Evolutionary conservation across 2,888 invertebrate species (phyloP).

Genomic region (Ectemnius lituratus): DNA sequence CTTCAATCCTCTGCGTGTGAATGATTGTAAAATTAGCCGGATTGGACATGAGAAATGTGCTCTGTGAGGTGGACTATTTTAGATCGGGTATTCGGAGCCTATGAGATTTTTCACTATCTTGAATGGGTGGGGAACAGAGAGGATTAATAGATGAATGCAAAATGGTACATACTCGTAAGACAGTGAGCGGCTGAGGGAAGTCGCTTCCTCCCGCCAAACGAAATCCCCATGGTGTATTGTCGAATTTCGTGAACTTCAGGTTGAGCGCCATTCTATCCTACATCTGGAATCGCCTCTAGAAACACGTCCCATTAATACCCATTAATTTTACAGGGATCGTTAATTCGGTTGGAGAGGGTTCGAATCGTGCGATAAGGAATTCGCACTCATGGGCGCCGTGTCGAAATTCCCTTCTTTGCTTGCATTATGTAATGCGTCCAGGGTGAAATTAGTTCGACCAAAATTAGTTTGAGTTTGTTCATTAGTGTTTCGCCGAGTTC

Average conservation of each 20-base stretch:
- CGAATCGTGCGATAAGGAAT: background rate
- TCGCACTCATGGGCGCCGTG: background rate
- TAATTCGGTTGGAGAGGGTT: background rate
- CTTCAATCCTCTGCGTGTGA: too few relatives aligned
- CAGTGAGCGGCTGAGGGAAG: conserved; percentile 86
- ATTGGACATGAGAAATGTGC: too few relatives aligned
- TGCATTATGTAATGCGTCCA: background rate
- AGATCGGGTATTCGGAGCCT: too few relatives aligned
- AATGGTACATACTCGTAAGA: conserved; percentile 83
- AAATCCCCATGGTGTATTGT: conserved; percentile 88
- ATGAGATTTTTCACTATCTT: too few relatives aligned
- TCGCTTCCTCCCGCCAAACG: conserved; percentile 87
- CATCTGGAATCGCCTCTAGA: conserved; percentile 63
- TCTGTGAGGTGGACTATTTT: too few relatives aligned
- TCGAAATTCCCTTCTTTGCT: background rate
- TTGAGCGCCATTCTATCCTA: conserved; percentile 83
- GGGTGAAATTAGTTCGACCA: conserved; percentile 1
- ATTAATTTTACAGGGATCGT: background rate
- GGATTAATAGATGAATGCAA: background rate
- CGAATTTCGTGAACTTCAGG: conserved; percentile 82
- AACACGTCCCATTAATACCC: background rate
- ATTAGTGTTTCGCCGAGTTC: background rate
- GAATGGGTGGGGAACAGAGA: background rate
- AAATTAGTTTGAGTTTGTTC: background rate
- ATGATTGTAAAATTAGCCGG: too few relatives aligned